Base-by-base conservation (phyloP, 1,140 invertebrate species). In the Anadara kagoshimensis region DNA sequence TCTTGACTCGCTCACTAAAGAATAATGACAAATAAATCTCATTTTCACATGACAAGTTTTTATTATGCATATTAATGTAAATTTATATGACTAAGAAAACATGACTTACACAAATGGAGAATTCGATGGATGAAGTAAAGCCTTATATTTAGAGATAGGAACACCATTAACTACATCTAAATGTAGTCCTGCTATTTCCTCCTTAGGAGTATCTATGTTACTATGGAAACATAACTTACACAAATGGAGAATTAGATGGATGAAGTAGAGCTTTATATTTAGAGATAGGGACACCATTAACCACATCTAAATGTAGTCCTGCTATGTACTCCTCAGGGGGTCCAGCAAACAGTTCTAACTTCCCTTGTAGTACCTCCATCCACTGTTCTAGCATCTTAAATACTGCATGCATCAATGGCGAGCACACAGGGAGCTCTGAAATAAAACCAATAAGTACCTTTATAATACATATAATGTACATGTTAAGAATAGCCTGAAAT, bases 211-310 rank as follows among this genome's bases (percentile, higher is more conserved):
- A 36, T 36, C 29, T 36, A 36, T 36, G 29, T 43, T 36, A 18
- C 2, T 56, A 2, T 36, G 18, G 12, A n/a, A 24, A 14, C 24
- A n/a, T 43, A 16, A 91, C 91, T 92, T 88, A 94, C 93, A 93
- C 91, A 88, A 99, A 99, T 41, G 98, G 98, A 5, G 97, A 99
- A 86, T 99, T 99, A 67, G 94, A 93, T 80, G 95, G 95, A 80
- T 99, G 96, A 49, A 99, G 88, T 8, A 99, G 90, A 79, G 94
- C 94, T 82, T 95, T 93, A 90, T 99, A 99, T 89, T 98, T 99
- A 79, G 96, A 93, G 78, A 97, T 95, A 22, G 96, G 93, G 45
- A 96, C 94, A 0, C 95, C 94, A 41, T 91, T 89, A 36, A 79
- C 71, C 62, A 91, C 91, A 87, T 94, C 94, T 14, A 85, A 26